Evolutionary conservation across 1,140 invertebrate species (phyloP), one percentile per base, ranked within the genome.

Genomic region (Dermatophagoides farinae): DNA sequence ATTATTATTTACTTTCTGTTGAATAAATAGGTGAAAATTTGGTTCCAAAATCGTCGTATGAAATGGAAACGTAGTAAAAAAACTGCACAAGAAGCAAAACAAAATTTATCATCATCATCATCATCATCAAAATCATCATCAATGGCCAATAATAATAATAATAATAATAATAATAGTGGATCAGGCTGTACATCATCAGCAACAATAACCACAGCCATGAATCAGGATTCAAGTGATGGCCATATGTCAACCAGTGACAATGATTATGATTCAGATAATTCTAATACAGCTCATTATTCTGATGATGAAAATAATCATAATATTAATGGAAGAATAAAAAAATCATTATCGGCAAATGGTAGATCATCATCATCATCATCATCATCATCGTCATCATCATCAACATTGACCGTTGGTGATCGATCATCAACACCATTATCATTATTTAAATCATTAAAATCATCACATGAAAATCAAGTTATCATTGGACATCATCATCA

Each of bases 21-120:
- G n/a, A 31, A 20, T 47, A 16, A 20, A 22, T 75, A 89, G 86
- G 86, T 92, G 47, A 92, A 92, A 77, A 92, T 92, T 64, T 92
- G 88, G 88, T 92, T 92, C 71, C 88, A 92, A 79, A 92, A 92
- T 72, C 77, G 88, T 18, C 77, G 88, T 65, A 92, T 92, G 88
- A 92, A 92, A 70, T 92, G 88, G 88, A 92, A 92, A 71, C 76
- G 88, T 6, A 90, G 86, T 62, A 92, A 91, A 77, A 91, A 91
- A 70, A 85, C 87, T 0, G 41, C 43, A 47, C 43, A 60, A 40
- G 58, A 60, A 25, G 22, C 58, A 9, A 60, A 60, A 50, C 38
- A 55, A 5, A 38, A 23, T 23, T 25, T 12, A n/a, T 88, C 70
- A 84, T 86, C 66, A 85, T 88, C 70, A 61, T 55, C 4, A 64